A percentile compares a stretch with the other conserved stretches of the same genome.
Conservation (phyloP, 2,797 vertebrate genomes). For the Pelobates cultripes region DNA sequence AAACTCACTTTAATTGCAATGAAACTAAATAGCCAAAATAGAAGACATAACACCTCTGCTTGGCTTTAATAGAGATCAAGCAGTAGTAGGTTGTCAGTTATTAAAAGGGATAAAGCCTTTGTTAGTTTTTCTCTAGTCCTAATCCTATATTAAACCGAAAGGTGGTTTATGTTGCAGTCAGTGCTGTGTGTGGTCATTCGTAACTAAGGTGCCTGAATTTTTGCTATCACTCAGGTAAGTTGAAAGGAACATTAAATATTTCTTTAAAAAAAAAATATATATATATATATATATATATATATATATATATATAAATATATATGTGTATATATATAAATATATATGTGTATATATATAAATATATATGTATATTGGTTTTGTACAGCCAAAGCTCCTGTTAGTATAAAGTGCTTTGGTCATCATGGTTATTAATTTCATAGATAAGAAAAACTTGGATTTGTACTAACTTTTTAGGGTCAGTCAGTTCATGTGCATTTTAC, state of each 20-base stretch:
- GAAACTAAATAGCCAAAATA: slow-evolving; percentile 53
- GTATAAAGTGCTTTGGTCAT: slow-evolving; percentile 27
- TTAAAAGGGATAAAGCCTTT: slow-evolving; percentile 63
- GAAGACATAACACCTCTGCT: slow-evolving; percentile 32
- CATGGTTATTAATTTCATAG: slow-evolving; percentile 18
- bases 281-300: no score
- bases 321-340: slow-evolving; percentile 16
- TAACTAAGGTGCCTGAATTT: slow-evolving; percentile 82
- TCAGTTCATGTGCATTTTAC: slow-evolving; percentile 30
- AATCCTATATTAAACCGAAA: slow-evolving; percentile 70
- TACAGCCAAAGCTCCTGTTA: slow-evolving; percentile 25
- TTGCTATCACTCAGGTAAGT: slow-evolving; percentile 83
- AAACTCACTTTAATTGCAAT: slow-evolving; percentile 52
- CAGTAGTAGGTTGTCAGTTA: slow-evolving; percentile 18
- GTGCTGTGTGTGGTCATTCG: slow-evolving; percentile 76
- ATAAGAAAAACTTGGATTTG: slow-evolving; percentile 24
- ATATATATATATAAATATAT: slow-evolving; percentile 1
- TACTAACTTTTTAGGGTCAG: slow-evolving; percentile 28
- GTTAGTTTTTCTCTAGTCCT: slow-evolving; percentile 67
- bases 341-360: slow-evolving; percentile 10
- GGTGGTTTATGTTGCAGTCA: slow-evolving; percentile 74
- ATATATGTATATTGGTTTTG: slow-evolving; percentile 39
- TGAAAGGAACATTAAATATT: slow-evolving; percentile 69
- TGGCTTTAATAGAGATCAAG: slow-evolving; percentile 41
- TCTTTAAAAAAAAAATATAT: slow-evolving; percentile 20